phyloP scores from a whole-genome alignment of 1,140 invertebrate genomes.

The Macrocentrus cingulum region DNA sequence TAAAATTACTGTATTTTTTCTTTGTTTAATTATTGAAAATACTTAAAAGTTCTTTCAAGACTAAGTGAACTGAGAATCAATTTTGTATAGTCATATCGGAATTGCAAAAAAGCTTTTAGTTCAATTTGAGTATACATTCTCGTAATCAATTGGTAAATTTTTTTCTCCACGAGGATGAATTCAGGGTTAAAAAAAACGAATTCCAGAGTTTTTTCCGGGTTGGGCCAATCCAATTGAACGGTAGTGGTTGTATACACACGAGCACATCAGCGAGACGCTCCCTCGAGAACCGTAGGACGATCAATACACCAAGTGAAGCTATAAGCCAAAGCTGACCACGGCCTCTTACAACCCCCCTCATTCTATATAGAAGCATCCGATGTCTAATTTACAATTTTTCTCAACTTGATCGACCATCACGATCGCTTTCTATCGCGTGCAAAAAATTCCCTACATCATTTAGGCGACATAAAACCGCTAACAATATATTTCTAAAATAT shows the following conservation, averaged over 20 bases:
- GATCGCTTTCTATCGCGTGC: background rate
- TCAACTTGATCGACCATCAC: background rate
- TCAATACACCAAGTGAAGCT: constrained; percentile 7
- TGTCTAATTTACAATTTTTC: background rate
- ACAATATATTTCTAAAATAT: too few species aligned
- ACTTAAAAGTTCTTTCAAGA: too few species aligned
- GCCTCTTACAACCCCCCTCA: background rate
- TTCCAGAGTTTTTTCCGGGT: constrained; percentile 1
- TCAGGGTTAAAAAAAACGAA: background rate
- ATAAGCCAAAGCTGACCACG: constrained; percentile 9
- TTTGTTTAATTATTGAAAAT: too few species aligned
- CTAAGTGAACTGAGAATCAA: too few species aligned
- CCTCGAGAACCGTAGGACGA: constrained; percentile 13
- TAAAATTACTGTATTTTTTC: too few species aligned
- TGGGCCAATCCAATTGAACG: constrained; percentile 7
- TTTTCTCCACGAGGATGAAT: background rate
- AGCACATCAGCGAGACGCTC: background rate
- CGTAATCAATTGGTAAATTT: too few species aligned
- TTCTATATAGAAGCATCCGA: background rate
- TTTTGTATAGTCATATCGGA: too few species aligned
- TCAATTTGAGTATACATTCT: background rate
- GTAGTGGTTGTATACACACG: background rate
- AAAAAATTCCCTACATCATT: too few species aligned
- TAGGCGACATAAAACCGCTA: too few species aligned
- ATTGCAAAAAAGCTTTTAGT: background rate